Evolutionary conservation across 2,888 invertebrate species (phyloP).

Genomic region (Nomada flava): DNA sequence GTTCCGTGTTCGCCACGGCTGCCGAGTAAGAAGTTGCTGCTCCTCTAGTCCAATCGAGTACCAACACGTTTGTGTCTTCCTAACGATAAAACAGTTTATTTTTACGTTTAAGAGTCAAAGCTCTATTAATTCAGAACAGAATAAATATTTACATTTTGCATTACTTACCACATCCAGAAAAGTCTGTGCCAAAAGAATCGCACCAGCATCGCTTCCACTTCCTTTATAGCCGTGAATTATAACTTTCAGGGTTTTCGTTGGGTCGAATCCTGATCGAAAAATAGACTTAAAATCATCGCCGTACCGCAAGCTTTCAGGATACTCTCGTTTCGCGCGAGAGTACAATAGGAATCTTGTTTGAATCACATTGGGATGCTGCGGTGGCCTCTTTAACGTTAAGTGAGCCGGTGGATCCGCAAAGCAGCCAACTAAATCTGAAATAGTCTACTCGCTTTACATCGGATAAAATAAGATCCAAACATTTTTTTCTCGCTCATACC

Average conservation of each 20-base stretch:
- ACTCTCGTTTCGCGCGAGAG: conserved; percentile 82
- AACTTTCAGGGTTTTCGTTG: conserved; percentile 84
- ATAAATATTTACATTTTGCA: not conserved
- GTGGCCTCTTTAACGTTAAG: conserved; percentile 85
- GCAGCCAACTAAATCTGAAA: conserved; percentile 86
- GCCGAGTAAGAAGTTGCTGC: conserved; percentile 86
- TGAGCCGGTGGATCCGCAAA: conserved; percentile 85
- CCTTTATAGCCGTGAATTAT: conserved; percentile 87
- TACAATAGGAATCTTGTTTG: conserved; percentile 86
- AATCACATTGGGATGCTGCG: conserved; percentile 85
- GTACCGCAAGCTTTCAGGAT: conserved; percentile 84
- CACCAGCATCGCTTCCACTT: conserved; percentile 85
- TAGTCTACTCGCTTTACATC: not conserved
- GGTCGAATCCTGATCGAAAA: conserved; percentile 84
- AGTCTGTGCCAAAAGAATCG: conserved; percentile 83
- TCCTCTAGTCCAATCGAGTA: conserved; percentile 87
- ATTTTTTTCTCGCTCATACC: conserved; percentile 70
- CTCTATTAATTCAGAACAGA: not conserved
- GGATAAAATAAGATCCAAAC: conserved; percentile 4
- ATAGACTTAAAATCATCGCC: conserved; percentile 85
- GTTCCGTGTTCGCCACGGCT: conserved; percentile 87
- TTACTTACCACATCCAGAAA: conserved; percentile 85
- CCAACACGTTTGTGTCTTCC: conserved; percentile 86
- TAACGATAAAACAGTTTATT: conserved; percentile 66
- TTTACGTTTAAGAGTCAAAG: not conserved